Evolutionary conservation across 2,797 vertebrate genomes (phyloP), one percentile per base, ranked within the genome.

Genomic region (Intellagama lesueurii): DNA sequence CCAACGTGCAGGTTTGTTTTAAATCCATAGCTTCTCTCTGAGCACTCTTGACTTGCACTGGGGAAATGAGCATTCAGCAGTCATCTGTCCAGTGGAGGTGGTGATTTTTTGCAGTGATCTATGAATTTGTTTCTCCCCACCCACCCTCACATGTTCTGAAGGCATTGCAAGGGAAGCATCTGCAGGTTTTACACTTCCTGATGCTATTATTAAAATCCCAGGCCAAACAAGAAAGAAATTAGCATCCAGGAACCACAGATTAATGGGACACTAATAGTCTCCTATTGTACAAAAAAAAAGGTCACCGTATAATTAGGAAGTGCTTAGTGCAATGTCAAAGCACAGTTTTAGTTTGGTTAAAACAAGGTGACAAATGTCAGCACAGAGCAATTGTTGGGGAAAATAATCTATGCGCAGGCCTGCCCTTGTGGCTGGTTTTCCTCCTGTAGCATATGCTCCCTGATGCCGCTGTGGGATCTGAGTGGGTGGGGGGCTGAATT

Each of bases 121-220:
- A 14, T 30, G 14, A 11, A 69, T 49, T 77, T n/a, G 72, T 88
- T 69, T 72, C 30, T 72, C 32, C 24, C 8, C 66, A 44, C 2
- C 32, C 11, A 49, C 28, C 8, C 5, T 11, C 56, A 35, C 30
- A 3, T 26, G 19, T 80, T 56, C 72, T 11, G 26, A 86, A 44
- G 77, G 14, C 4, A 0, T 72, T 84, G 68, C 81, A 81, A 73
- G 76, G 89, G 90, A 75, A 78, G 76, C 83, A 91, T 77, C 26
- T 84, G 24, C 60, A 60, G 0, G 92, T 24, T 60, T 87, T 88
- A 87, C 7, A 0, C 35, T 78, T 90, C 83, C 77, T 93, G 89
- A 69, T 88, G 69, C 64, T 49, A 16, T 66, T 82, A 44, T 78
- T 92, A 89, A 84, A 91, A 78, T 81, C 82, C 47, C 86, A 30